Percentiles rank a stretch among this genome's conserved stretches.
Conservation (phyloP, 1,140 invertebrate species). For the Babylonia areolata region DNA sequence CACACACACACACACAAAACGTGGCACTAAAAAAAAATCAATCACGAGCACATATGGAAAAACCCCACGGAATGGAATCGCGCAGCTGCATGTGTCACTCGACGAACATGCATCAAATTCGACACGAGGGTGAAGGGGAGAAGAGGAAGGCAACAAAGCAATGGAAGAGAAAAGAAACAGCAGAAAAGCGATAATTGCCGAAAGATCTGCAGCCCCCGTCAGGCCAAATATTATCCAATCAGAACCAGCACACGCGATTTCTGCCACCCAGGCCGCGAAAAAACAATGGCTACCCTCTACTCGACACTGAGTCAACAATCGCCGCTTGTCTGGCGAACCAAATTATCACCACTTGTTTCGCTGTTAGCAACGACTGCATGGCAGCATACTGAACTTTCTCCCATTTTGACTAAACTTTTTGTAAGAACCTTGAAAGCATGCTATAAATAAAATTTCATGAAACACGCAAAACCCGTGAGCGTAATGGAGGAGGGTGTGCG, state of each 20-base stretch:
- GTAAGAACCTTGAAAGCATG: no score
- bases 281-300: neutral
- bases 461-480: no score
- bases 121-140: neutral
- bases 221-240: neutral
- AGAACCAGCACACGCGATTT: neutral
- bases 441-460: no score
- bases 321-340: no score
- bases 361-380: no score
- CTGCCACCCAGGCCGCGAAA: neutral
- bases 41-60: neutral
- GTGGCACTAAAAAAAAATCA: neutral
- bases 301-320: neutral
- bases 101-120: neutral
- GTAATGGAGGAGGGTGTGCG: no score
- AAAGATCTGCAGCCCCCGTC: neutral
- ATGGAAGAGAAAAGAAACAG: no score
- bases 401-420: no score
- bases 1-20: no score
- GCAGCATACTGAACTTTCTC: no score
- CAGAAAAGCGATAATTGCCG: neutral
- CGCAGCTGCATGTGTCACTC: slow-evolving; percentile 17
- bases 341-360: no score
- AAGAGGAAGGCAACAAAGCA: neutral
- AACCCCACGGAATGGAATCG: neutral